Evolutionary conservation across 2,113 vertebrate species (phyloP).

Genomic region (Hippocampus abdominalis): DNA sequence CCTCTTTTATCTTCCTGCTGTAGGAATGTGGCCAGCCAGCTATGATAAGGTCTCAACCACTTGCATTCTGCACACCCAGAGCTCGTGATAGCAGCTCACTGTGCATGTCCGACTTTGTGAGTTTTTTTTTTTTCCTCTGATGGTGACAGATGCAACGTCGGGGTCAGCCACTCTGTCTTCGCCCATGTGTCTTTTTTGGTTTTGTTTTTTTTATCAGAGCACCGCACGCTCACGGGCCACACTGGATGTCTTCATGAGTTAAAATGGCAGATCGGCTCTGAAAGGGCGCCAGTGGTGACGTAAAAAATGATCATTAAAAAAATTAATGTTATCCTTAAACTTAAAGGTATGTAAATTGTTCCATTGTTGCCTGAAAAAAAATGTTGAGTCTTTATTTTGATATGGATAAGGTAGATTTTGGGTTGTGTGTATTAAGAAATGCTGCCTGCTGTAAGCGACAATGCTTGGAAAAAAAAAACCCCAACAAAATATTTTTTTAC

Average conservation of each 20-base stretch:
- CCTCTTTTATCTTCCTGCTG: constrained; percentile 66
- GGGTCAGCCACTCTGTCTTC: constrained; percentile 36
- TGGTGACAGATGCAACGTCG: constrained; percentile 47
- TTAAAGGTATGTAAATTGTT: not conserved
- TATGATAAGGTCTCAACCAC: constrained; percentile 62
- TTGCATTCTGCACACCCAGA: constrained; percentile 28
- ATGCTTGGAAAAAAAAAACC: too few relatives aligned
- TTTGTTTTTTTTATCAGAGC: constrained; percentile 27
- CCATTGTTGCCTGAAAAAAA: not conserved
- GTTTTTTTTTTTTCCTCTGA: constrained; percentile 41
- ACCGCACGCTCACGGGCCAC: constrained; percentile 21
- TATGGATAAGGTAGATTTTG: too few relatives aligned
- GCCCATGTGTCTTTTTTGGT: constrained; percentile 3
- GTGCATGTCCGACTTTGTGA: constrained; percentile 29
- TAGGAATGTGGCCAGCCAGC: constrained; percentile 66
- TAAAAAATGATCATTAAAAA: not conserved
- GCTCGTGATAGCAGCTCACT: constrained; percentile 39
- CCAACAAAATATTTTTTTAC: too few relatives aligned
- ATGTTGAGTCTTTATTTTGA: too few relatives aligned
- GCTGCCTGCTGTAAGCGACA: too few relatives aligned
- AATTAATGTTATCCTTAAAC: not conserved
- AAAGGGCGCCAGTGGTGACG: not conserved
- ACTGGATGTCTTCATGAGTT: constrained; percentile 31
- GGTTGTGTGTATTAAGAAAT: too few relatives aligned
- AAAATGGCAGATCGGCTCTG: constrained; percentile 14